Evolutionary conservation across 2,888 invertebrate genomes (phyloP).

Genomic region (Leptopilina syphax): DNA sequence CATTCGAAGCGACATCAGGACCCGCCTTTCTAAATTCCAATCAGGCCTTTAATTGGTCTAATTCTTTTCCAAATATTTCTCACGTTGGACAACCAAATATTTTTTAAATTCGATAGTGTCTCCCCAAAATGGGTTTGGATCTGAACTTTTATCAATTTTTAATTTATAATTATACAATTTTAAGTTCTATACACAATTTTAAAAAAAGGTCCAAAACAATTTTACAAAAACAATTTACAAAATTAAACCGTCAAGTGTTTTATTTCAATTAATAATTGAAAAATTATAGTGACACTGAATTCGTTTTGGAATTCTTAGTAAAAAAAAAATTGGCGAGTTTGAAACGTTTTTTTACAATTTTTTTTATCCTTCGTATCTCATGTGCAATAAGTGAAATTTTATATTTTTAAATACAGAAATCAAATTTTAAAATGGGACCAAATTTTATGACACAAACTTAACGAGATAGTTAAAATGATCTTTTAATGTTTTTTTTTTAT

Average conservation of each 20-base stretch:
- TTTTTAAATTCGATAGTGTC: conserved; percentile 83
- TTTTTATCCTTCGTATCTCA: not conserved
- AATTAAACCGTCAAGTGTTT: no score
- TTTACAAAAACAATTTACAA: no score
- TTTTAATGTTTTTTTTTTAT: no score
- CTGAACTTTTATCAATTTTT: conserved; percentile 57
- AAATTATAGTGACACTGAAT: not conserved
- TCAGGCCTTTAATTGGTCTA: conserved; percentile 87
- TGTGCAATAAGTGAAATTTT: not conserved
- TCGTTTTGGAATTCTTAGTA: no score
- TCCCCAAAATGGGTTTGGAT: conserved; percentile 81
- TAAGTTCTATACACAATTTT: not conserved
- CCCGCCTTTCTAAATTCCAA: conserved; percentile 67
- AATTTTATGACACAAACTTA: not conserved
- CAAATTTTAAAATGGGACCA: not conserved
- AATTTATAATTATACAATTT: not conserved
- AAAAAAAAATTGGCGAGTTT: no score
- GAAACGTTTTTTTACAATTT: not conserved
- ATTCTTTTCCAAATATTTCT: conserved; percentile 80
- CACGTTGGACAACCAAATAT: conserved; percentile 87
- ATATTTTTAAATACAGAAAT: not conserved
- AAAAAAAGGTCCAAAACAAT: no score
- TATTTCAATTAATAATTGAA: no score
- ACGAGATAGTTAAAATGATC: not conserved
- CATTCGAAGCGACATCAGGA: conserved; percentile 73